Evolutionary conservation across 2,797 vertebrate genomes (phyloP).

Genomic region (Sciaenops ocellatus): DNA sequence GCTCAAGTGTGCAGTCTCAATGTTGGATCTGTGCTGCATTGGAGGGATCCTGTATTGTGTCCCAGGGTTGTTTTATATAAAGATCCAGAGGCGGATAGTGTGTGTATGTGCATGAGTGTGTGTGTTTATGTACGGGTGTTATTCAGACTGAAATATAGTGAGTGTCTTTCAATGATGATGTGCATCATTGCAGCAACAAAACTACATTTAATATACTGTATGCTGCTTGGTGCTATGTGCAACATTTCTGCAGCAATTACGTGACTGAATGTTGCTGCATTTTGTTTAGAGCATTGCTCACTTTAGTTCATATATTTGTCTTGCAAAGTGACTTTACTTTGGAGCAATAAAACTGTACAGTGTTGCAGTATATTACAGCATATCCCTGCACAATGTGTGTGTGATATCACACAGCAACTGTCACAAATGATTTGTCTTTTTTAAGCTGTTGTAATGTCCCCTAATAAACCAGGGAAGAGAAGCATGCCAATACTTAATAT

Average conservation of each 20-base stretch:
- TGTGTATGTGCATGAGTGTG: neutral
- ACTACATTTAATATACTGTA: slow-evolving; percentile 18
- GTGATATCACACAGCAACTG: neutral
- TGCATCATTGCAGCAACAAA: neutral
- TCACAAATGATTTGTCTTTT: slow-evolving; percentile 21
- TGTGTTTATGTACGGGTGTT: slow-evolving; percentile 12
- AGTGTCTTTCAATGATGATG: neutral
- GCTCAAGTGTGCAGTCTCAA: slow-evolving; percentile 77
- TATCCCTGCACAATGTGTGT: slow-evolving; percentile 9
- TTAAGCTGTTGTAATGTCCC: slow-evolving; percentile 30
- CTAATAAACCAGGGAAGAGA: slow-evolving; percentile 25
- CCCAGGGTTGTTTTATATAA: slow-evolving; percentile 48
- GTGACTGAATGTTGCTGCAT: neutral
- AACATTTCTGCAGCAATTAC: slow-evolving; percentile 2
- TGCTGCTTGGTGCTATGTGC: neutral
- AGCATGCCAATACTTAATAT: slow-evolving; percentile 45
- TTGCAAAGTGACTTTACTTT: neutral
- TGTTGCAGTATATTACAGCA: slow-evolving; percentile 10
- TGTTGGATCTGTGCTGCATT: slow-evolving; percentile 76
- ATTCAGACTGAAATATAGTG: slow-evolving; percentile 16
- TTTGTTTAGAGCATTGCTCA: slow-evolving; percentile 17
- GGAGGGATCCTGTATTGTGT: slow-evolving; percentile 62
- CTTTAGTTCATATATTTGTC: neutral
- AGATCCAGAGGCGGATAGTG: neutral
- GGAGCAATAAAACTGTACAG: slow-evolving; percentile 12